Conservation (phyloP, 2,113 vertebrate species). For the Melanotaenia duboulayi region DNA sequence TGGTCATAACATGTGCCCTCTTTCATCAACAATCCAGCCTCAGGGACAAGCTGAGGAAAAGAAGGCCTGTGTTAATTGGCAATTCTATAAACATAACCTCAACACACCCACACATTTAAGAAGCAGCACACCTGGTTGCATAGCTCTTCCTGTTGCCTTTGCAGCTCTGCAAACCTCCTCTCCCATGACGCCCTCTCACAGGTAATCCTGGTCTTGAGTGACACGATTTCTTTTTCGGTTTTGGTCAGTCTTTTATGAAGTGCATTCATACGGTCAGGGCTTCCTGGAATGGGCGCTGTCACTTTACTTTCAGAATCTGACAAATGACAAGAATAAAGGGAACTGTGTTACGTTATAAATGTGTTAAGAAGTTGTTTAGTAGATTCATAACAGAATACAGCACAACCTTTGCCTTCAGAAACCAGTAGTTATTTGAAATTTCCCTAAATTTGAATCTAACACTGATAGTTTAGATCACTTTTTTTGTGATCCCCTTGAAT, state of each 20-base stretch:
- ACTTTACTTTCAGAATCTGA: constrained; percentile 52
- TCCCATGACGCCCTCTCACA: constrained; percentile 86
- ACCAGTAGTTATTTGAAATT: not conserved
- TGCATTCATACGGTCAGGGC: constrained; percentile 50
- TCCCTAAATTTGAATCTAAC: not conserved
- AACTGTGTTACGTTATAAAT: not conserved
- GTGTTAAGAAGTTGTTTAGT: not conserved
- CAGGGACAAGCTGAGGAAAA: constrained; percentile 64
- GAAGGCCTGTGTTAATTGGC: not conserved
- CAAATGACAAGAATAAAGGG: not conserved
- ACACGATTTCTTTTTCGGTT: constrained; percentile 81
- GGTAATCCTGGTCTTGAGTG: constrained; percentile 82
- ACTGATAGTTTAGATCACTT: not conserved
- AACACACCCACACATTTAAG: not conserved
- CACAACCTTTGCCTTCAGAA: not conserved
- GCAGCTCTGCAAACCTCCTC: constrained; percentile 83
- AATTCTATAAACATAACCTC: not conserved
- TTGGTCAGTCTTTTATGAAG: constrained; percentile 79
- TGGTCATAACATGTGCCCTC: constrained; percentile 24
- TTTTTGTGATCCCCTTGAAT: not conserved
- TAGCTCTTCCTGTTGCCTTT: constrained; percentile 80
- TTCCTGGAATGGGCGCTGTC: constrained; percentile 44
- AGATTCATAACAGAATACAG: not conserved
- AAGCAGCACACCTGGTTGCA: constrained; percentile 72
- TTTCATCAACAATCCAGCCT: constrained; percentile 44